Evolutionary conservation across 2,888 invertebrate genomes (phyloP).

Genomic region (Cheilosia impressa): DNA sequence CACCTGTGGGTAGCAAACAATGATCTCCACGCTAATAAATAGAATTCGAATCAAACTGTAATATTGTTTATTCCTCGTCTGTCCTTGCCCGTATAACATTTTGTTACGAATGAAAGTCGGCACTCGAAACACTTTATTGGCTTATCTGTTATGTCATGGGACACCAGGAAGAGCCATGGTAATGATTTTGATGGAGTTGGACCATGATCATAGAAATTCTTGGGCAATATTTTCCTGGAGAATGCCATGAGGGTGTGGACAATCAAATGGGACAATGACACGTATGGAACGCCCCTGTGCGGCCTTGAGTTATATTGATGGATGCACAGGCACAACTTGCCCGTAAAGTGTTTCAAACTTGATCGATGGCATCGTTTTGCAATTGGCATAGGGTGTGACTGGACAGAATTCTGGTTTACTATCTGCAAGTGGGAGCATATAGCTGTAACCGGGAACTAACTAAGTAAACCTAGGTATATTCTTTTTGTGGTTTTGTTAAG

Average conservation of each 20-base stretch:
- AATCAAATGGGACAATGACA: conserved; percentile 49
- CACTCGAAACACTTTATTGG: conserved; percentile 34
- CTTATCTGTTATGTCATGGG: conserved; percentile 57
- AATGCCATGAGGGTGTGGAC: conserved; percentile 55
- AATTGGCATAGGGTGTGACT: conserved; percentile 36
- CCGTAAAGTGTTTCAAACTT: conserved; percentile 18
- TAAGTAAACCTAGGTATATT: background rate
- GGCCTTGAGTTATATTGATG: conserved; percentile 64
- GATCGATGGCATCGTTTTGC: conserved; percentile 40
- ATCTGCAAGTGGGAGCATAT: background rate
- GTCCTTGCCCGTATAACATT: conserved; percentile 44
- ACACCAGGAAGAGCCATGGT: conserved; percentile 52
- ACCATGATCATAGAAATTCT: conserved; percentile 21
- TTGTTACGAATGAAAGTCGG: conserved; percentile 6
- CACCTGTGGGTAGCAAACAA: conserved; percentile 27
- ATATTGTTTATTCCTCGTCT: conserved; percentile 6
- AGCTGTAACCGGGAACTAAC: background rate
- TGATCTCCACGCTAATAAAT: conserved; percentile 38
- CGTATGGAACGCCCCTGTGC: conserved; percentile 42
- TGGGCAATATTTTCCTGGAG: conserved; percentile 12
- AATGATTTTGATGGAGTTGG: conserved; percentile 51
- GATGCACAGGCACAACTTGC: conserved; percentile 10
- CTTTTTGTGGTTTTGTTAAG: no score
- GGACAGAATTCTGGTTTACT: conserved; percentile 8
- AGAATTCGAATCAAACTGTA: conserved; percentile 41